Base-by-base conservation (phyloP, 2,797 vertebrate genomes). In the Fringilla coelebs region DNA sequence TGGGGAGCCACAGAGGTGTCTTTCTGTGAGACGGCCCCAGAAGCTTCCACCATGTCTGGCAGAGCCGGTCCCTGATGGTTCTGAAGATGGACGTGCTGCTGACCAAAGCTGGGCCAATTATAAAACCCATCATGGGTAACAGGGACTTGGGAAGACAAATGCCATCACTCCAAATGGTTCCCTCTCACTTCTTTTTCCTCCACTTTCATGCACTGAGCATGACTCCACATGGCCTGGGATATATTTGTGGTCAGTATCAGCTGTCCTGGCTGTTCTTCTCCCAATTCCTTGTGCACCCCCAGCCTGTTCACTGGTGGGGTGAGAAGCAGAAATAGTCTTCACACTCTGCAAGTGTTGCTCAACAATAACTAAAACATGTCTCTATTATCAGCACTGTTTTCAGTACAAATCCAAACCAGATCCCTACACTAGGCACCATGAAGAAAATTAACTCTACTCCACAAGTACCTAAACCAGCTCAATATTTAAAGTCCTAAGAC, bases 1-100 rank as follows among this genome's bases (percentile, higher is more conserved):
- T 1, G 0, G 36, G 26, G 9, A 7, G 1, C 19, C 40, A 28
- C n/a, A 52, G 48, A 38, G 1, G 3, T 51, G 38, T 9, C 2
- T 22, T 22, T 5, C 28, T 45, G 21, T 13, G 17, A 60, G 36
- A 25, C 51, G 36, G 7, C 49, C 0, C 19, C 6, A 1, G 32
- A n/a, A 46, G 13, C 11, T 36, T 26, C 32, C 46, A 45, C 14
- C 32, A 14, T 21, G 26, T 51, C 13, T 3, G 1, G 17, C 20
- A 80, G 20, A 7, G 4, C 6, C 36, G 20, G 2, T 6, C 10
- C 6, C 25, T 29, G 26, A 31, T 13, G 32, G 10, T 11, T 60
- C 65, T 43, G 45, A 43, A 10, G 16, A 34, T 49, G 36, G 14
- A 31, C 10, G 6, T 16, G 4, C 19, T 58, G 25, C 31, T 80